Percentiles rank a stretch among this genome's conserved stretches.
These are phyloP conservation scores for Listronotus bonariensis DNA, from an alignment of 1,140 invertebrate genomes.

Conservation along the genomic window DNA sequence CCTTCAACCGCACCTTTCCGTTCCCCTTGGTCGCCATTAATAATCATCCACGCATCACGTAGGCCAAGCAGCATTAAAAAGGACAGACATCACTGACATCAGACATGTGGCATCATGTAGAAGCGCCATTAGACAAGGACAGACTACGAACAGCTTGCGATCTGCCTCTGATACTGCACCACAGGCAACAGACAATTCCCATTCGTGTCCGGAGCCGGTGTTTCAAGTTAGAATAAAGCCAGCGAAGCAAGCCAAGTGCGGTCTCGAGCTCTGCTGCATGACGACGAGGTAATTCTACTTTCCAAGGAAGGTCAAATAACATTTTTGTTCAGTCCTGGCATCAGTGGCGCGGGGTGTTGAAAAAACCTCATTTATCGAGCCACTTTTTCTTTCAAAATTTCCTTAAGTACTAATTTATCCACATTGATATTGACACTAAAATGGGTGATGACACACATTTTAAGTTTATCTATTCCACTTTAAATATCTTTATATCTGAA, in stretches of 20 bases:
- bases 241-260: not conserved
- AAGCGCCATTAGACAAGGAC: constrained; percentile 9
- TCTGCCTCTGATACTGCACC: constrained; percentile 17
- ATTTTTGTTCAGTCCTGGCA: constrained; percentile 7
- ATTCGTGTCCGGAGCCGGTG: constrained; percentile 2
- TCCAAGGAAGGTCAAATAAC: constrained; percentile 22
- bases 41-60: constrained; percentile 13
- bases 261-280: not conserved
- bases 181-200: constrained; percentile 19
- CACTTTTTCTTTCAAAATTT: no score
- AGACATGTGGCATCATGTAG: constrained; percentile 4
- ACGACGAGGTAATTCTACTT: constrained; percentile 22
- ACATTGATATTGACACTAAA: no score
- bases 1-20: constrained; percentile 4
- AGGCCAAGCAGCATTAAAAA: constrained; percentile 1
- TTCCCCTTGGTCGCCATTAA: constrained; percentile 19
- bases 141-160: constrained; percentile 4
- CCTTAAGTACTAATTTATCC: no score
- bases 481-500: no score
- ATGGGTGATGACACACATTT: not conserved
- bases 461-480: no score
- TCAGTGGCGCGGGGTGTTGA: constrained; percentile 6
- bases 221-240: constrained; percentile 12
- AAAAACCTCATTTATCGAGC: not conserved
- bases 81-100: constrained; percentile 5